Base-by-base conservation (phyloP, 2,888 invertebrate species). In the Sarcophaga variegata region DNA sequence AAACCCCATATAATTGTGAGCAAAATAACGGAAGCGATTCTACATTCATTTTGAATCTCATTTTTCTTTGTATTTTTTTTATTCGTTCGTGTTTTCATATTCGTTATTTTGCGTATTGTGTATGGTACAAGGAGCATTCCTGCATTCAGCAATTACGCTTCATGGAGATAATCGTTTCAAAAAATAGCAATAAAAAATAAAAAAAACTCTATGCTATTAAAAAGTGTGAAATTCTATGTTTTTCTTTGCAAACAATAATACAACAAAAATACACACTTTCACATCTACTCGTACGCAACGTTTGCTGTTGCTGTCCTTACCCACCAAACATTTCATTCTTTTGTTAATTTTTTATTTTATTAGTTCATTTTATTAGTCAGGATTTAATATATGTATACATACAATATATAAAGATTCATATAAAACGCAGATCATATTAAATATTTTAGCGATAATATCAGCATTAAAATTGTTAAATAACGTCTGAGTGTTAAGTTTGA, bases 151-250 rank as follows among this genome's bases (percentile, higher is more conserved):
- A 85, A 85, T 85, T 85, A 85, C 75, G 78, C 74, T 85, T 81
- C 81, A 70, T 74, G 75, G 78, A 85, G 81, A 85, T 85, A 85
- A 85, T 85, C 81, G 85, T 81, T 85, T 78, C 78, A 81, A 74
- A 85, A 81, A 77, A 76, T 27, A 25, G 27, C 25, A 72, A 70
- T 59, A 22, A 64, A 37, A 54, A 63, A 79, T 54, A 22, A 22
- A 75, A 63, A 72, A 66, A 81, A 25, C 49, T 69, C 76, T 81
- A 59, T 85, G 78, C 74, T 70, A 78, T 75, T 78, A 81, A 85
- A 81, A 79, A 85, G 85, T 85, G 85, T 85, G 76, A 85, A 81
- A 85, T 81, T 63, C 75, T n/a, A 67, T 77, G 76, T 63, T 76
- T 76, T 66, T 80, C 14, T 70, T 71, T 82, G 17, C 62, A 63